These are phyloP conservation scores for Drosophila merina DNA, from an alignment of 2,888 invertebrate species.

Conservation along the genomic window DNA sequence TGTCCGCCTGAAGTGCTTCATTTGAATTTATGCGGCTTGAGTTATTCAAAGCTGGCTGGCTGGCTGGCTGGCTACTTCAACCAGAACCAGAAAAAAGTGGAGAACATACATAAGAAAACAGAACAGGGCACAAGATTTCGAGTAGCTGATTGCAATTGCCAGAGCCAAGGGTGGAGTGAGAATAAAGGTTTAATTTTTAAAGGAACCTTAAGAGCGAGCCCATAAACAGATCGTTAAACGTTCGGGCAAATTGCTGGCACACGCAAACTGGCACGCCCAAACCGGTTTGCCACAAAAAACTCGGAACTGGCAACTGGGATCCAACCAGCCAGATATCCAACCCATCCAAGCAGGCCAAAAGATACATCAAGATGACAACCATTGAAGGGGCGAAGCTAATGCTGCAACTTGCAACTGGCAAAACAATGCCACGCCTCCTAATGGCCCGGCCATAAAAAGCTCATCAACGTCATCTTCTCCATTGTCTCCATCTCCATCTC, in stretches of 20 bases:
- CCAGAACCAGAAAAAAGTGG: constrained; percentile 47
- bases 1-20: constrained; percentile 57
- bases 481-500: constrained; percentile 4
- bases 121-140: constrained; percentile 50
- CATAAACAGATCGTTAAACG: constrained; percentile 76
- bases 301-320: no score
- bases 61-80: constrained; percentile 57
- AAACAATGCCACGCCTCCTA: constrained; percentile 69
- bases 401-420: constrained; percentile 34
- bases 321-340: no score
- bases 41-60: constrained; percentile 38
- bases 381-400: constrained; percentile 36
- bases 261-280: constrained; percentile 65
- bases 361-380: constrained; percentile 60
- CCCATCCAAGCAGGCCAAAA: constrained; percentile 5
- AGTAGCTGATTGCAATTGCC: constrained; percentile 69
- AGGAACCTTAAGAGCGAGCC: constrained; percentile 34
- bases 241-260: constrained; percentile 73
- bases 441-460: constrained; percentile 75
- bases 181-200: constrained; percentile 24
- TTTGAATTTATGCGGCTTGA: constrained; percentile 74
- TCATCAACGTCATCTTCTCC: constrained; percentile 66
- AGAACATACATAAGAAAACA: constrained; percentile 14
- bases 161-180: constrained; percentile 15
- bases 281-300: constrained; percentile 52